Conservation (phyloP, 2,797 vertebrate genomes). For the Phataginus tetradactyla region DNA sequence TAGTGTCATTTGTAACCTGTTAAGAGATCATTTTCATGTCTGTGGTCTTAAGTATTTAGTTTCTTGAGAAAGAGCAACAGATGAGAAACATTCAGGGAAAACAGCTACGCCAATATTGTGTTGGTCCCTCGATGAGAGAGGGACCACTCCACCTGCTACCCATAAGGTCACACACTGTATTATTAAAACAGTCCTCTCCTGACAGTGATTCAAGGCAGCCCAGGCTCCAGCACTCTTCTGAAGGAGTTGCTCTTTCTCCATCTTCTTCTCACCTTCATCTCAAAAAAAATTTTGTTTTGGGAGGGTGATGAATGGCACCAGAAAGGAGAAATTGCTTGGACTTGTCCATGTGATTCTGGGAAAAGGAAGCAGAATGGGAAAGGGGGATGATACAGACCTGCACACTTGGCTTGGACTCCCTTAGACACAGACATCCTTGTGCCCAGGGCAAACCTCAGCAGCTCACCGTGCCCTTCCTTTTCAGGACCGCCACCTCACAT, state of each 20-base stretch:
- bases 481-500: neutral
- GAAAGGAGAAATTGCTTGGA: neutral
- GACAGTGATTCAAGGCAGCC: too few relatives aligned
- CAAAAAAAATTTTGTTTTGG: neutral
- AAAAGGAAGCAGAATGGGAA: neutral
- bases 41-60: neutral
- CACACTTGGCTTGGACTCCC: neutral
- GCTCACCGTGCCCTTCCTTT: neutral
- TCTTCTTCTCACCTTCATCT: neutral
- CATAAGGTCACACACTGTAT: neutral
- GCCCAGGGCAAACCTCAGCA: neutral
- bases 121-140: neutral
- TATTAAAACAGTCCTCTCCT: neutral
- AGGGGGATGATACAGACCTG: neutral
- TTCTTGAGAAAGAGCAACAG: neutral
- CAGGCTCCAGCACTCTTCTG: neutral
- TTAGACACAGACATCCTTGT: neutral
- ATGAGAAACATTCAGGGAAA: neutral
- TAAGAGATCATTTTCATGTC: neutral
- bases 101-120: neutral
- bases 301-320: neutral
- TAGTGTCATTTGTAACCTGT: neutral
- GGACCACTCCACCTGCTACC: neutral
- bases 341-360: neutral
- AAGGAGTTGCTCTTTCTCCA: neutral